Base-by-base conservation (phyloP, 2,113 vertebrate species). In the Canis aureus region DNA sequence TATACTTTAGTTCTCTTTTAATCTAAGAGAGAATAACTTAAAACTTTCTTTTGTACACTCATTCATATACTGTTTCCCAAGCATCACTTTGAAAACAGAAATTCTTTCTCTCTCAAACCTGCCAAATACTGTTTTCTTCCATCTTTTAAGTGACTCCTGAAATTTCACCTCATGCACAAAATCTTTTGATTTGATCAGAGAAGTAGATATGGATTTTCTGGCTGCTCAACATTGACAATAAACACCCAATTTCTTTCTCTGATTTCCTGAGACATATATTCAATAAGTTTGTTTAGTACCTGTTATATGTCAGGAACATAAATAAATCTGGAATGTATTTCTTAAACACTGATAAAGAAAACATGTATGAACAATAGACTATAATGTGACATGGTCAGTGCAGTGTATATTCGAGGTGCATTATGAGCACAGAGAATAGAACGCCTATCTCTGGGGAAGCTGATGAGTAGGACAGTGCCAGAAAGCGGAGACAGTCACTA, bases 91-190 rank as follows among this genome's bases (percentile, higher is more conserved):
- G 38, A 96, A 83, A 69, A 92, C n/a, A 94, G 64, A 91, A 95
- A 43, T 86, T 27, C 20, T 78, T 43, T 87, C 25, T 64, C 27
- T 82, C 15, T 43, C 67, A 78, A 73, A 32, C 1, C 12, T 86
- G 29, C 29, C 23, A 67, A 71, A n/a, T 73, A 15, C 32, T 49
- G 91, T 92, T 95, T 93, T 43, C 32, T 87, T 79, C 55, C 7
- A 17, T 43, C 64, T 92, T 95, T 92, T 83, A 83, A 97, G 35
- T 91, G 81, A 78, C 35, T 94, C 29, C 16, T 82, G 53, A 84
- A 71, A 89, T 92, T 86, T 90, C 0, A 43, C n/a, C n/a, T 82
- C 51, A 19, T 51, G 20, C 4, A 80, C 38, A 69, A 23, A 97
- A 60, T 74, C 1, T 92, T 89, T 82, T 96, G 55, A 86, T 91